Conservation (phyloP, 2,888 invertebrate genomes). For the Ennomos erosarius region DNA sequence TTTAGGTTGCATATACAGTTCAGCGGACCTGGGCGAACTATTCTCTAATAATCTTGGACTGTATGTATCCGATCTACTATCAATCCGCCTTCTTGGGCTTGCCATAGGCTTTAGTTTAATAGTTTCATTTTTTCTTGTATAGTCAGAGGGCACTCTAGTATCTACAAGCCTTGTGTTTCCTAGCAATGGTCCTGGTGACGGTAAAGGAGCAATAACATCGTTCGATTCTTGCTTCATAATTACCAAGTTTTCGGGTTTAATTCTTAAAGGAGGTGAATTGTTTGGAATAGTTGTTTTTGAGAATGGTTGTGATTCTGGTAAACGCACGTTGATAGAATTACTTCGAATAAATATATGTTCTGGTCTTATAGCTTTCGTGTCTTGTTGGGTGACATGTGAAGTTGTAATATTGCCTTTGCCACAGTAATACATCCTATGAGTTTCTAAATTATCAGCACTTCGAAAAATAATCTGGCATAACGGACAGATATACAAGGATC, state of each 20-base stretch:
- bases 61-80: slow-evolving; percentile 69
- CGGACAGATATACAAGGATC: slow-evolving; percentile 89
- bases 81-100: slow-evolving; percentile 75
- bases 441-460: slow-evolving; percentile 92
- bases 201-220: slow-evolving; percentile 87
- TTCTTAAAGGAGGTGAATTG: slow-evolving; percentile 67
- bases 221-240: slow-evolving; percentile 76
- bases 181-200: slow-evolving; percentile 92
- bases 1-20: slow-evolving; percentile 78
- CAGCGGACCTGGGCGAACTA: slow-evolving; percentile 69
- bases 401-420: slow-evolving; percentile 87
- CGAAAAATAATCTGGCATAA: slow-evolving; percentile 92
- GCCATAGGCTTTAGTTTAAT: slow-evolving; percentile 66
- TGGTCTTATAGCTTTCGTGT: slow-evolving; percentile 64
- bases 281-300: slow-evolving; percentile 63
- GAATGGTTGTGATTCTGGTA: slow-evolving; percentile 81
- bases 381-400: slow-evolving; percentile 61
- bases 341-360: slow-evolving; percentile 84
- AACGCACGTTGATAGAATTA: slow-evolving; percentile 84
- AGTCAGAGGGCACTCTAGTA: slow-evolving; percentile 75
- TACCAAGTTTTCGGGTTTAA: slow-evolving; percentile 85
- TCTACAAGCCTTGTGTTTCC: slow-evolving; percentile 94
- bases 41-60: slow-evolving; percentile 75
- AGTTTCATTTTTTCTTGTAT: slow-evolving; percentile 67
- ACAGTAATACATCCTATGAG: slow-evolving; percentile 90